These are phyloP conservation scores for Ephestia elutella DNA, from an alignment of 1,140 invertebrate species.

Conservation along the genomic window DNA sequence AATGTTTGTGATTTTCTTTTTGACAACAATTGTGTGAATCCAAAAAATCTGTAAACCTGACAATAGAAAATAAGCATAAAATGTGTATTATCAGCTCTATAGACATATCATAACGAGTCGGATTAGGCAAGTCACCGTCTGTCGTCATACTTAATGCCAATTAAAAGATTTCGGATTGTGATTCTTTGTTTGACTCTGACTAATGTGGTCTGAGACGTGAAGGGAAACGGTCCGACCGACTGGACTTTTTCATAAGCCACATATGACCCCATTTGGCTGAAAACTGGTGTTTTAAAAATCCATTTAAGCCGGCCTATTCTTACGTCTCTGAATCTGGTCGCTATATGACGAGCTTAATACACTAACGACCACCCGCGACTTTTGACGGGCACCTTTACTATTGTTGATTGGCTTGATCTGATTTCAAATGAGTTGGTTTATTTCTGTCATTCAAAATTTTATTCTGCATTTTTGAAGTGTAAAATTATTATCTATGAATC, in stretches of 20 bases:
- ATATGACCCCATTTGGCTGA: no score
- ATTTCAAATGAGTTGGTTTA: conserved; percentile 4
- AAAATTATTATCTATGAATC: no score
- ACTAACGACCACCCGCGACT: conserved; percentile 2
- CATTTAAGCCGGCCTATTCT: no score
- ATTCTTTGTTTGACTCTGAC: conserved; percentile 67
- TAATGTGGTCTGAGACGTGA: conserved; percentile 38
- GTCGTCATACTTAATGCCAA: conserved; percentile 72
- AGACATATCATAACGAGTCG: conserved; percentile 44
- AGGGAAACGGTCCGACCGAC: no score
- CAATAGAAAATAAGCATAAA: no score
- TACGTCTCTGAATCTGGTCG: no score
- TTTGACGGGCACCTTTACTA: not conserved
- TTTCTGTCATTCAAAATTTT: not conserved
- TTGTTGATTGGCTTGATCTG: not conserved
- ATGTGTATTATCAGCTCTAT: conserved; percentile 50
- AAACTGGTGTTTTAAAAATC: no score
- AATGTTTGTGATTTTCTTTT: no score
- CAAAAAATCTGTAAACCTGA: no score
- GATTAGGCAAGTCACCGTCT: conserved; percentile 70
- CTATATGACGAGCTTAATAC: not conserved
- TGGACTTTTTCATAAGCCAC: no score
- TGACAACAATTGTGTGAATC: no score
- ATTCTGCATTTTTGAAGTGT: not conserved
- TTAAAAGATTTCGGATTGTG: conserved; percentile 70